Base-by-base conservation (phyloP, 2,888 invertebrate genomes). In the Melanchra persicariae region DNA sequence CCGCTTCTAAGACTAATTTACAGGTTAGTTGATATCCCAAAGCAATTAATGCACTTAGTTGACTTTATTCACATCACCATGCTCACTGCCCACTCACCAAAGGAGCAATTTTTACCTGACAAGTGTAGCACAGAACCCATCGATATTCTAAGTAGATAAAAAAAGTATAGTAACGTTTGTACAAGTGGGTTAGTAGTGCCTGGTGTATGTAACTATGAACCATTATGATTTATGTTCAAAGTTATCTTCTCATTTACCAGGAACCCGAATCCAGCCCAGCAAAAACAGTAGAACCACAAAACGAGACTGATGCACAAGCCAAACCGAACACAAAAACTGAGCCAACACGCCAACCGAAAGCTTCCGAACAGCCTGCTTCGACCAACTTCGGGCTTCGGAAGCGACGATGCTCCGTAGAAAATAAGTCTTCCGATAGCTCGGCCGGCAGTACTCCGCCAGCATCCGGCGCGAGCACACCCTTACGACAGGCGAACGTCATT, bases 361-460 rank as follows among this genome's bases (percentile, higher is more conserved):
- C 89, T 19, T 78, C 89, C 10, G 95, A 95, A 19, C 86, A 88
- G 17, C 82, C 90, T 0, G 88, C 90, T 17, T 92, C 94, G 8
- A 86, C 85, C 12, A 95, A 93, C 87, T 96, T 96, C 79, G 97
- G 96, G 40, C 91, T 97, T 74, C 94, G 97, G 64, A 97, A 97
- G 88, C 94, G 97, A 57, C 95, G 97, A 77, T 96, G 97, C 72
- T 97, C 97, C 51, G 96, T 96, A 49, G 97, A 96, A 87, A 96
- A 97, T 87, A 96, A 96, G 87, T 96, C 97, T 74, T 96, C 96
- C 66, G 97, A 97, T 79, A 96, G 96, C 82, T 97, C 97, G 17
- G 97, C 96, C 43, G 97, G 96, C 30, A 97, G 96, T 77, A 96
- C 97, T 0, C 97, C 97, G 0, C 96, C 96, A 5, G 96, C 96